Evolutionary conservation across 2,888 invertebrate species (phyloP), one percentile per base, ranked within the genome.

Genomic region (Latheticus oryzae): DNA sequence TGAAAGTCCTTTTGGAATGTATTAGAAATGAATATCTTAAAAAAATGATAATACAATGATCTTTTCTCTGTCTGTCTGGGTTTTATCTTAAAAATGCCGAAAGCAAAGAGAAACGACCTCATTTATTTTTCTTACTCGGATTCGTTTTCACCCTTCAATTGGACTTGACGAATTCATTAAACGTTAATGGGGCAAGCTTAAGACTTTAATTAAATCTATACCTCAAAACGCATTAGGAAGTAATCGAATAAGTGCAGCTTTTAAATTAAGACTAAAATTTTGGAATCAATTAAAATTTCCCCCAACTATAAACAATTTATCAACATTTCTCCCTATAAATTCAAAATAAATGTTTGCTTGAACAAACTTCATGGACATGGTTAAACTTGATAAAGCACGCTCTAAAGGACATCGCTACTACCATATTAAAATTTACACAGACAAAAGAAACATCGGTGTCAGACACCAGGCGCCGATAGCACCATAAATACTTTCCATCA

Each of bases 401-500:
- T 13, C 33, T 5, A 7, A 9, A 2, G 26, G 26, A 7, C n/a
- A 21, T 21, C 5, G 4, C 21, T 21, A 9, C 9, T 26, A 26
- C n/a, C n/a, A 16, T 35, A 8, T 35, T 16, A 17, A 35, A 35
- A 35, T 19, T 17, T 15, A 3, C 17, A 5, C 35, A 42, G 5
- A 43, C 28, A 43, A 43, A 43, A 30, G 7, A 30, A 43, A 43
- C 30, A 23, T 19, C 2, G n/a, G n/a, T n/a, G n/a, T n/a, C n/a
- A 45, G 30, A 30, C 45, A 21, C 45, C 32, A 19, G 45, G 45
- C 43, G 43, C 32, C 19, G 32, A 45, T 45, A 45, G 32, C 32
- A 4, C 7, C 1, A 13, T 24, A 30, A 17, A 30, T 30, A 45
- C n/a, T 45, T 15, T 9, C 28, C 16, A 28, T 28, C 30, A 30